Evolutionary conservation across 2,113 vertebrate species (phyloP), one percentile per base, ranked within the genome.

Genomic region (Tupaia chinensis): DNA sequence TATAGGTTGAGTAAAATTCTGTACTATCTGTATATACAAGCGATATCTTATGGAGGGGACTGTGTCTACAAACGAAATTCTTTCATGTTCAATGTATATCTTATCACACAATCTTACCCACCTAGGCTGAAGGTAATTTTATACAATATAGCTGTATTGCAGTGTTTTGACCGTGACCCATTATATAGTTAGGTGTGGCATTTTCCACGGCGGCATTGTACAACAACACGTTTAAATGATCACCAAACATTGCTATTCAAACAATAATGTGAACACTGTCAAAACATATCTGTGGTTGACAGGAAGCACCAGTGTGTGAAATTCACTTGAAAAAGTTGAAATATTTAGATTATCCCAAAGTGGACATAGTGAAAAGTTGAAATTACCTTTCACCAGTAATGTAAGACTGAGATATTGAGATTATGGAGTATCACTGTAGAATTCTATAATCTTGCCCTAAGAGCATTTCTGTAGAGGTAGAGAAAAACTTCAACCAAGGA

Each of bases 401-500:
- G 72, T 19, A 3, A 10, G 14, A 81, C 0, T 15, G 3, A 87
- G 54, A 53, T 9, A 32, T 0, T 65, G 5, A 9, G n/a, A 82
- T n/a, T 79, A 17, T 0, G 32, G 23, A 61, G 56, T 20, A 83
- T 58, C 23, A 79, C 69, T 94, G 85, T 60, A 29, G 22, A 86
- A 76, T 74, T 91, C 19, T 27, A 56, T 93, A 69, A 86, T 17
- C 20, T 7, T 87, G 25, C 20, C 14, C 34, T 12, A 66, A 66
- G 15, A 88, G 72, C 19, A 87, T 84, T 53, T 80, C 32, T 73
- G 69, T 61, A 89, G 34, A 32, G 17, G 58, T 8, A 82, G 44
- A 81, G 15, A 83, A 96, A 96, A 88, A 79, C 27, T 0, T 87
- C 53, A 79, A 72, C 29, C 23, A 79, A 13, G 5, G 44, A 63